Conservation (phyloP, 2,888 invertebrate species). For the Reticulitermes lucifugus region DNA sequence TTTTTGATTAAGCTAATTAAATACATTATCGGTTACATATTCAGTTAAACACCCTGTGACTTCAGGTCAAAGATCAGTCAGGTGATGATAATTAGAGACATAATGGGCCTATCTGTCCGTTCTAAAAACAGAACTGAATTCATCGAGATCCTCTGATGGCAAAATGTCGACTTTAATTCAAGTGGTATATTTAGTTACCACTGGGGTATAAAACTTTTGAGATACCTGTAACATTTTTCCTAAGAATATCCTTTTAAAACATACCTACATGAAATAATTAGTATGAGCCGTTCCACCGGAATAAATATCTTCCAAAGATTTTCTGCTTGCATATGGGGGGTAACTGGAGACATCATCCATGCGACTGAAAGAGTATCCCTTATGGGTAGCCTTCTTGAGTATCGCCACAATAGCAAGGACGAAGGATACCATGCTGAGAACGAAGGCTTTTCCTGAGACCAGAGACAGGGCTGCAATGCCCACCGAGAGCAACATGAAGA, state of each 20-base stretch:
- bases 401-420: slow-evolving; percentile 46
- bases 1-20: too few species aligned
- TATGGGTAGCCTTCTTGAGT: slow-evolving; percentile 43
- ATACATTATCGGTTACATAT: too few species aligned
- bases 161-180: too few species aligned
- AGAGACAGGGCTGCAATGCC: slow-evolving; percentile 38
- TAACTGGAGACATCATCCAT: background rate
- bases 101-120: too few species aligned
- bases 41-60: too few species aligned
- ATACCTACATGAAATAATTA: slow-evolving; percentile 21
- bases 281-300: background rate
- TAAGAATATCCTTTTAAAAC: background rate
- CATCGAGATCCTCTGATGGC: too few species aligned
- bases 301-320: background rate
- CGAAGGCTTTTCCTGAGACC: slow-evolving; percentile 50
- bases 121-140: too few species aligned
- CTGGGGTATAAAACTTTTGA: background rate
- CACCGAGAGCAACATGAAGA: slow-evolving; percentile 39
- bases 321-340: background rate
- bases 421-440: slow-evolving; percentile 51
- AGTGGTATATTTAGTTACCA: too few species aligned
- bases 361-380: slow-evolving; percentile 24
- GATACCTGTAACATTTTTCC: background rate
- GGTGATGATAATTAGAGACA: too few species aligned
- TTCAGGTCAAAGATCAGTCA: too few species aligned